Conservation (phyloP, 2,888 invertebrate genomes). For the Sinhomidia bicolor region DNA sequence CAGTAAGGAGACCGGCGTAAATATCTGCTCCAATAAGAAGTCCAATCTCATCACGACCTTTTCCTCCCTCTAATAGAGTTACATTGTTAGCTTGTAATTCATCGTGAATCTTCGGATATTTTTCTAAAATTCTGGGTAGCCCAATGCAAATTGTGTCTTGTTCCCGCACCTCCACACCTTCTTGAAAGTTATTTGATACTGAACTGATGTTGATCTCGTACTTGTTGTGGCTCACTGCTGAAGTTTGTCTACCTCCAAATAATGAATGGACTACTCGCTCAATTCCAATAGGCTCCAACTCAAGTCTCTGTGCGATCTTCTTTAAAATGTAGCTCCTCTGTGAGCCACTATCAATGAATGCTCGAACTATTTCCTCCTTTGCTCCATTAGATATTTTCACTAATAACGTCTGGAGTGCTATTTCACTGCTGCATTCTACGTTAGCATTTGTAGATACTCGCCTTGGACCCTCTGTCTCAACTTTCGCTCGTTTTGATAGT, state of each 20-base stretch:
- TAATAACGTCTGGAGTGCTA: not conserved
- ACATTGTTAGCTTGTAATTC: not conserved
- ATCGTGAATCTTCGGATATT: not conserved
- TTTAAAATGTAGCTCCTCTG: not conserved
- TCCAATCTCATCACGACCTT: conserved; percentile 1
- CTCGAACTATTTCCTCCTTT: not conserved
- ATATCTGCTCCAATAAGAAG: conserved; percentile 18
- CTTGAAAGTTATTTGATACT: not conserved
- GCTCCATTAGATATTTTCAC: not conserved
- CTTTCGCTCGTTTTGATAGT: not conserved
- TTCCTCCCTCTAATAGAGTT: not conserved
- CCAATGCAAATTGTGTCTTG: not conserved
- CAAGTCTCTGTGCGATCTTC: not conserved
- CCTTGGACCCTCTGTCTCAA: not conserved
- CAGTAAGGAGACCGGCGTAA: not conserved
- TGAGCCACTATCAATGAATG: not conserved
- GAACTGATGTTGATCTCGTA: not conserved
- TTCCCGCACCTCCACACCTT: not conserved
- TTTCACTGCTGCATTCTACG: not conserved
- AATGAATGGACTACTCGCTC: not conserved
- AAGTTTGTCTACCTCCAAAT: not conserved
- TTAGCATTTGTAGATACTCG: not conserved
- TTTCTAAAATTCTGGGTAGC: not conserved
- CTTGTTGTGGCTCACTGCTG: not conserved
- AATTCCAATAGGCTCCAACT: not conserved